Conservation (phyloP, 2,797 vertebrate genomes). For the Amazonetta brasiliensis region DNA sequence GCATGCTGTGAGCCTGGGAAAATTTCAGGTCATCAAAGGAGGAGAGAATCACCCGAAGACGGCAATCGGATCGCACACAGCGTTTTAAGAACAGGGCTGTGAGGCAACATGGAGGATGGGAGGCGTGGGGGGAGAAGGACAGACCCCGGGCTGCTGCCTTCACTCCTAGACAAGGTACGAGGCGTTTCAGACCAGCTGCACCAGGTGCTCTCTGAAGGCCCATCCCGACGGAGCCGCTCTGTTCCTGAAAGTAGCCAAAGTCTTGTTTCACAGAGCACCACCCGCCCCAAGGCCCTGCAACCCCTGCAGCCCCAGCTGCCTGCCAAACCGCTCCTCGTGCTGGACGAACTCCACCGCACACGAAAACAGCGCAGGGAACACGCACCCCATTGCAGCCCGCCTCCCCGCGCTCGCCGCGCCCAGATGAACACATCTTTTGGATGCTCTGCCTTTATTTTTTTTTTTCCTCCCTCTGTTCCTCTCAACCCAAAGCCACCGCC, state of each 20-base stretch:
- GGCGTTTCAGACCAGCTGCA: neutral
- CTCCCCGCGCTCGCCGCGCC: neutral
- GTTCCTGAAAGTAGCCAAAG: neutral
- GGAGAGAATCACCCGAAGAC: constrained; percentile 13
- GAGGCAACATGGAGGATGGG: constrained; percentile 37
- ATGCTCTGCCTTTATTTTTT: neutral
- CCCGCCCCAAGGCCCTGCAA: neutral
- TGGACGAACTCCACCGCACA: neutral
- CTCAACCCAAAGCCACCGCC: neutral
- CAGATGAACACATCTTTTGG: neutral
- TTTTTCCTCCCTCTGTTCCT: fast-evolving
- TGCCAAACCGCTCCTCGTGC: neutral
- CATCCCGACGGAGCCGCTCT: too few relatives aligned
- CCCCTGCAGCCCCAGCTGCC: neutral
- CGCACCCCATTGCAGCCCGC: neutral
- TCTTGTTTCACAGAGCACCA: neutral
- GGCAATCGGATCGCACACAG: neutral
- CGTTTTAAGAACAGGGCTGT: neutral
- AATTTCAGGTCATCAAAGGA: constrained; percentile 23
- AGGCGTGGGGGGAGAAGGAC: neutral
- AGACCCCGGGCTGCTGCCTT: neutral
- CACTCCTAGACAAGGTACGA: neutral
- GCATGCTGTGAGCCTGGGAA: neutral
- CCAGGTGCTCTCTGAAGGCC: neutral
- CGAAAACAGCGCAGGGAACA: neutral